Evolutionary conservation across 2,888 invertebrate species (phyloP).

Genomic region (Sminthurides aquaticus): DNA sequence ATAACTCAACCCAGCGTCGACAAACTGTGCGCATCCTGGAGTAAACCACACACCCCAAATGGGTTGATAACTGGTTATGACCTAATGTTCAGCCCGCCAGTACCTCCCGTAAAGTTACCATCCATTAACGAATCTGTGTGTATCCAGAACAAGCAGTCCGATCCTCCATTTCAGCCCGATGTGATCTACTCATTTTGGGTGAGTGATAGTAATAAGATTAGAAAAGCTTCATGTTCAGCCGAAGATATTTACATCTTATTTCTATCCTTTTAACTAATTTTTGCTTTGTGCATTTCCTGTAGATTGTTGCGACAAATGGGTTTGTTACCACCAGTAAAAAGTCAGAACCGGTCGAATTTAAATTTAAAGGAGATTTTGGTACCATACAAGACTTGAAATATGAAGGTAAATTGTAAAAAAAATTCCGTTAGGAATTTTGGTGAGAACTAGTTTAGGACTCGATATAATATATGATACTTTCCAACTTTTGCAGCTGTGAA

Average conservation of each 20-base stretch:
- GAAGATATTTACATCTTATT: conserved; percentile 46
- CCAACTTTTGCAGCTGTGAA: conserved; percentile 19
- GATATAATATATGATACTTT: background rate
- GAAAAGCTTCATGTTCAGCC: background rate
- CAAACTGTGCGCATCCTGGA: conserved; percentile 63
- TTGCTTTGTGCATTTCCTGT: no score
- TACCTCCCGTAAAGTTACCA: conserved; percentile 53
- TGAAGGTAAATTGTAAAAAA: conserved; percentile 27
- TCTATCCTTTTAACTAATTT: no score
- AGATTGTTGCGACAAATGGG: conserved; percentile 61
- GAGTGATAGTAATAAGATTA: conserved; percentile 44
- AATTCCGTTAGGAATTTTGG: conserved; percentile 12
- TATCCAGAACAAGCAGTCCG: conserved; percentile 35
- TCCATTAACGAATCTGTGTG: conserved; percentile 22
- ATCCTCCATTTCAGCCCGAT: conserved; percentile 52
- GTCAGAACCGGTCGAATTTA: conserved; percentile 55
- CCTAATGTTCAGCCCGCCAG: conserved; percentile 59
- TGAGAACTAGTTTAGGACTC: background rate
- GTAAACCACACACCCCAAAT: conserved; percentile 57
- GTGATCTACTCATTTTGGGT: conserved; percentile 67
- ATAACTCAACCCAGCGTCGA: conserved; percentile 59
- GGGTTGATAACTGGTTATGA: conserved; percentile 59
- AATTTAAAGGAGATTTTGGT: conserved; percentile 56
- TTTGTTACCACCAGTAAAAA: conserved; percentile 54
- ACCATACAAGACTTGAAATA: conserved; percentile 13